phyloP scores from a whole-genome alignment of 2,888 invertebrate species.

The Lamellibrachia satsuma region DNA sequence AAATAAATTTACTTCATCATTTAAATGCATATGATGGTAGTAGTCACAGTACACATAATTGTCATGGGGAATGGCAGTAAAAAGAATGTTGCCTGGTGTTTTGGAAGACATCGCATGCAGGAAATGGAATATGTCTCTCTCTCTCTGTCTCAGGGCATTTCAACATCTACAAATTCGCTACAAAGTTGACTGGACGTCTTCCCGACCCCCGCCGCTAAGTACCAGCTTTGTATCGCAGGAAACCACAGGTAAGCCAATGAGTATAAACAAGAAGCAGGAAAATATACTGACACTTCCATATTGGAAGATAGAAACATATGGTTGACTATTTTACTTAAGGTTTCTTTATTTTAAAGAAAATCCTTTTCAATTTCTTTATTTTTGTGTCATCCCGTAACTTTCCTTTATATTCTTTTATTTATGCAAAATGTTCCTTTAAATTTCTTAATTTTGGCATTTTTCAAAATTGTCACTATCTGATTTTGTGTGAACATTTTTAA shows the following conservation, averaged over 20 bases:
- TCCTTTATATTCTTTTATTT: too few species aligned
- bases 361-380: too few species aligned
- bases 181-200: slow-evolving; percentile 55
- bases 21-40: not conserved
- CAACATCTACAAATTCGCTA: slow-evolving; percentile 82
- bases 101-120: not conserved
- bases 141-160: slow-evolving; percentile 71
- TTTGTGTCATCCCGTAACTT: too few species aligned
- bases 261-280: not conserved
- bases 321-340: too few species aligned
- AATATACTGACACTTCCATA: too few species aligned
- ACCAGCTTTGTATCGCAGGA: slow-evolving; percentile 61
- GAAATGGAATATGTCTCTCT: not conserved
- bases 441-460: too few species aligned
- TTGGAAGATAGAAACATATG: too few species aligned
- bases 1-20: not conserved
- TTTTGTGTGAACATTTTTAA: too few species aligned
- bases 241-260: slow-evolving; percentile 39
- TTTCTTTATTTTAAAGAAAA: too few species aligned
- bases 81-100: not conserved
- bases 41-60: not conserved
- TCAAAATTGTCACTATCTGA: too few species aligned
- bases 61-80: not conserved
- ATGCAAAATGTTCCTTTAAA: too few species aligned
- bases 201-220: slow-evolving; percentile 49